Evolutionary conservation across 2,113 vertebrate genomes (phyloP), one percentile per base, ranked within the genome.

Genomic region (Tinamus guttatus): DNA sequence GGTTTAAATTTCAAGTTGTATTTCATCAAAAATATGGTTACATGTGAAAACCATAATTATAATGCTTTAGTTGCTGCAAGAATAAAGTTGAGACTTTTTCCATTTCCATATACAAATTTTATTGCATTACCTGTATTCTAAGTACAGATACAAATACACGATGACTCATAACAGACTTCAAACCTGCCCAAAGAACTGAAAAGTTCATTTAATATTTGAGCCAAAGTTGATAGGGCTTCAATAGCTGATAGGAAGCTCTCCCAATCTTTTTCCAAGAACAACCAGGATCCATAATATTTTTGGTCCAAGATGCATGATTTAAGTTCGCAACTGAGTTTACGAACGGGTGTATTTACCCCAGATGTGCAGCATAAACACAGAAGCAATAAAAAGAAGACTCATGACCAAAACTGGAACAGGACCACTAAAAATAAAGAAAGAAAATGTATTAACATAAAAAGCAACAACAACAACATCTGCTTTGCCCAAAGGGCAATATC

Each of bases 351-450:
- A 99, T 98, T 99, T 99, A 95, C 99, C 99, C 99, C 99, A 99
- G 98, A 99, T 99, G 98, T 99, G 99, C 96, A 99, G 98, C 99
- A 99, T 99, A 98, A 99, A 99, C 92, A 99, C 99, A 58, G 99
- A 99, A 71, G 99, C 99, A 90, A 99, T 99, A 98, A 99, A 99
- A 96, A 99, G 98, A 94, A 99, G 98, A 97, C 99, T 99, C 99
- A 99, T 99, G 96, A 99, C 99, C 97, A 99, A 97, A 95, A 99
- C 99, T 67, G 99, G 99, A 96, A 99, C 99, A 24, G 99, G 99
- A 17, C 99, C 99, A 84, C 99, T 99, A 98, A 95, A 97, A 98
- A 97, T 27, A 96, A 96, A 96, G 93, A 95, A 90, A 96, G 90
- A 79, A 87, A 67, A 93, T 7, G 30, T 4, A 82, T 96, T 96